These are phyloP conservation scores for Lucinisca nassula DNA, from an alignment of 2,888 invertebrate genomes.

Conservation along the genomic window DNA sequence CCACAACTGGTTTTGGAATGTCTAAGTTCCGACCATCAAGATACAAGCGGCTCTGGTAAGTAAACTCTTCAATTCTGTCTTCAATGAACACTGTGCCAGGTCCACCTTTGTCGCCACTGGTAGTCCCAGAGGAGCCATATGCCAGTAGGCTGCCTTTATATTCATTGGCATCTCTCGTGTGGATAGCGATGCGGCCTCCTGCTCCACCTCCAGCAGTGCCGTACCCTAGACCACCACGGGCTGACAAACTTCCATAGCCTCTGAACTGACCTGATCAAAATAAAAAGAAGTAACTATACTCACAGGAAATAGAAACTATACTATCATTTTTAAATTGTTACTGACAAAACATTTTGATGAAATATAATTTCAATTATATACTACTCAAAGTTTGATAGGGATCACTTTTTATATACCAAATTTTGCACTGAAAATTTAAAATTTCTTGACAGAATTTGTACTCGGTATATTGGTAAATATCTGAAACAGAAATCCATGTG, in stretches of 20 bases:
- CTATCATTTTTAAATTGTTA: too few relatives aligned
- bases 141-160: slow-evolving; percentile 75
- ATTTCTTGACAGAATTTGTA: too few relatives aligned
- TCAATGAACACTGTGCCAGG: slow-evolving; percentile 81
- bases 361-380: too few relatives aligned
- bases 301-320: too few relatives aligned
- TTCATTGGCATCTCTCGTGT: slow-evolving; percentile 73
- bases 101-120: slow-evolving; percentile 75
- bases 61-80: slow-evolving; percentile 62
- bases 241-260: slow-evolving; percentile 77
- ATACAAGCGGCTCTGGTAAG: slow-evolving; percentile 62
- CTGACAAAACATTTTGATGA: too few relatives aligned
- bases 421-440: too few relatives aligned
- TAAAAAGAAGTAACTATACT: too few relatives aligned
- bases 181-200: slow-evolving; percentile 78
- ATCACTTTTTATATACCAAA: too few relatives aligned
- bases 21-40: slow-evolving; percentile 72
- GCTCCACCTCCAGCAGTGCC: slow-evolving; percentile 75
- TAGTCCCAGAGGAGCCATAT: slow-evolving; percentile 67
- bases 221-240: slow-evolving; percentile 75
- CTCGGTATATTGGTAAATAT: too few relatives aligned
- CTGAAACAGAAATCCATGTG: too few relatives aligned
- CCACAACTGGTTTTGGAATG: slow-evolving; percentile 75
- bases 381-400: too few relatives aligned
- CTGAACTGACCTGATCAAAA: slow-evolving; percentile 71